Evolutionary conservation across 53 echinoderm and acorn worm species (phyloP).

Genomic region (Paelopatides confundens): DNA sequence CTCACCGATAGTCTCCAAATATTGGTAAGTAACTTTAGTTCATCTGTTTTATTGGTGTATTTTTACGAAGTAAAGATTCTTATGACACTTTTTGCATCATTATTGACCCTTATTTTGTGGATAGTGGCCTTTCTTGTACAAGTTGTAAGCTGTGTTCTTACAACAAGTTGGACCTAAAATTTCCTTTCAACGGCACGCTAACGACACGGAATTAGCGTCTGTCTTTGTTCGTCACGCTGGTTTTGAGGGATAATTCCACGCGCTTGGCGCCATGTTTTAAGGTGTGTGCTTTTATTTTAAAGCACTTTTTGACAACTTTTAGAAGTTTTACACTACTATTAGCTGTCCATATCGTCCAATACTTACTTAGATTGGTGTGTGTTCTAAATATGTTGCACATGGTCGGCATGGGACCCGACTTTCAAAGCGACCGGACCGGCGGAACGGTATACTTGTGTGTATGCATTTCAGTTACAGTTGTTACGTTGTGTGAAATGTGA

Average conservation of each 20-base stretch:
- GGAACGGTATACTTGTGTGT: neutral
- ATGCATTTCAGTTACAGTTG: neutral
- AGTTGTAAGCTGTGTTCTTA: too few species aligned
- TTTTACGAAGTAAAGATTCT: neutral
- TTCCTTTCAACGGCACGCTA: neutral
- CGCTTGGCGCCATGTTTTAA: constrained; percentile 24
- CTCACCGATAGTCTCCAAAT: neutral
- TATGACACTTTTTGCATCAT: neutral
- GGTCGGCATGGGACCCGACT: constrained; percentile 27
- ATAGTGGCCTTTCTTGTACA: constrained; percentile 36
- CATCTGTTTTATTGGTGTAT: neutral
- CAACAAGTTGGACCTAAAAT: constrained; percentile 36
- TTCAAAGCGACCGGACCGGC: neutral
- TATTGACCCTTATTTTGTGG: constrained; percentile 26
- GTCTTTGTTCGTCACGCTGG: constrained; percentile 15
- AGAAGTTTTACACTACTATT: neutral
- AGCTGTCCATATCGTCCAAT: neutral
- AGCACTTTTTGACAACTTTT: constrained; percentile 1
- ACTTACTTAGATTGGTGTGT: neutral
- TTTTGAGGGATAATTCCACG: constrained; percentile 10
- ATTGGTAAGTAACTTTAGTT: constrained; percentile 16
- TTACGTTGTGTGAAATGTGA: too few species aligned
- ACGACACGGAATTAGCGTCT: constrained; percentile 11
- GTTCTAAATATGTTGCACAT: constrained; percentile 34
- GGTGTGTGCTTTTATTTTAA: neutral